phyloP scores from a whole-genome alignment of 1,140 invertebrate genomes.

The Phocides pigmalion region DNA sequence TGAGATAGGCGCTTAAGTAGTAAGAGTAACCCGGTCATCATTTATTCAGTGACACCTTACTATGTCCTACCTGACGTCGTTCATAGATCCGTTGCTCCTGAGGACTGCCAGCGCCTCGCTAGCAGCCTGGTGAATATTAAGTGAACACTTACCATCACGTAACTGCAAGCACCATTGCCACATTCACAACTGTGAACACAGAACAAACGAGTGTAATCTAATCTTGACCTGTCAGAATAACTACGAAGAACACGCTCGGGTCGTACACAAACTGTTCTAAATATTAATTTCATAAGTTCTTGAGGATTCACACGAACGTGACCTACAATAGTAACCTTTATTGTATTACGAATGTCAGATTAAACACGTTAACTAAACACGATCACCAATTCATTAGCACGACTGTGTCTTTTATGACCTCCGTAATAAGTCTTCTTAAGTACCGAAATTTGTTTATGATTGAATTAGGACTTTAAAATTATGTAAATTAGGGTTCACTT shows the following conservation, averaged over 20 bases:
- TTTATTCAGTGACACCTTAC: no score
- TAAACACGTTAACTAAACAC: constrained; percentile 36
- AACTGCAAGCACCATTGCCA: no score
- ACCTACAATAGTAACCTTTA: constrained; percentile 34
- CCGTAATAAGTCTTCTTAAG: constrained; percentile 22
- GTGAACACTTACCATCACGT: no score
- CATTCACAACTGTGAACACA: no score
- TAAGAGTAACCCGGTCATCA: no score
- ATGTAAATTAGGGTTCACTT: not conserved
- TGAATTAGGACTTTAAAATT: not conserved
- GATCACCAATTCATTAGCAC: constrained; percentile 33
- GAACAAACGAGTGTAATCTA: no score
- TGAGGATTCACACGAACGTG: constrained; percentile 34
- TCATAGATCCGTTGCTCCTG: no score
- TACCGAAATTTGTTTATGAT: constrained; percentile 7
- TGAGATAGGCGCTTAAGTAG: no score
- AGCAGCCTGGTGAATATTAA: no score
- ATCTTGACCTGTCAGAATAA: no score
- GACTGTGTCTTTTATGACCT: constrained; percentile 28
- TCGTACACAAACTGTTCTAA: constrained; percentile 8
- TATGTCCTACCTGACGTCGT: no score
- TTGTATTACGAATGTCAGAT: constrained; percentile 31
- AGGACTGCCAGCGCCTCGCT: no score
- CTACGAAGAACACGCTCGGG: constrained; percentile 5
- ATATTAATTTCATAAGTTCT: constrained; percentile 35